Evolutionary conservation across 2,888 invertebrate genomes (phyloP).

Genomic region (Acanthopleura granulata): DNA sequence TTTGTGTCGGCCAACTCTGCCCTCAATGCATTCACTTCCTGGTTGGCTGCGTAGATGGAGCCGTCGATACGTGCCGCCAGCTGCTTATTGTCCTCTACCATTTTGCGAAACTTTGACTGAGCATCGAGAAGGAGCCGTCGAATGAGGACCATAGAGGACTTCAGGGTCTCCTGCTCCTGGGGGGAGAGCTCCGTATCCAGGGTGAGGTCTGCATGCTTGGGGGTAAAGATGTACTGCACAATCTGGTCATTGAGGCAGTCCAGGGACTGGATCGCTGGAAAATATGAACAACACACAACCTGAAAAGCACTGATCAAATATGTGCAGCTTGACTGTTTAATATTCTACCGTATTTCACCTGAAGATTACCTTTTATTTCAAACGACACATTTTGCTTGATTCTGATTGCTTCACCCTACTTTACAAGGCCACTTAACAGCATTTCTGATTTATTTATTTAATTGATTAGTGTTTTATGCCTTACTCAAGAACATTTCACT

Average conservation of each 20-base stretch:
- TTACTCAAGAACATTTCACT: no score
- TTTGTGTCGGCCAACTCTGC: slow-evolving; percentile 74
- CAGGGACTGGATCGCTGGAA: slow-evolving; percentile 71
- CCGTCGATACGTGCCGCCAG: slow-evolving; percentile 71
- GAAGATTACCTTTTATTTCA: no score
- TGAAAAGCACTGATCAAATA: no score
- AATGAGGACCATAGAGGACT: slow-evolving; percentile 88
- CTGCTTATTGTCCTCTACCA: slow-evolving; percentile 86
- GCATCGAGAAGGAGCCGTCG: slow-evolving; percentile 88
- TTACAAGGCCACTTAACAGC: no score
- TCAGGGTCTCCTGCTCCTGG: slow-evolving; percentile 74
- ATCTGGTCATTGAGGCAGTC: slow-evolving; percentile 71
- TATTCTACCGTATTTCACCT: no score
- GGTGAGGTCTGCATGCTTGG: slow-evolving; percentile 47
- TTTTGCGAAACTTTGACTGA: slow-evolving; percentile 85
- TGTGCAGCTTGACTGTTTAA: no score
- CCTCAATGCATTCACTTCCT: slow-evolving; percentile 75
- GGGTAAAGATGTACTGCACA: slow-evolving; percentile 69
- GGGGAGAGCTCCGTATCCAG: slow-evolving; percentile 49
- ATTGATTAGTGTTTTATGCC: no score
- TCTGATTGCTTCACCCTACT: no score
- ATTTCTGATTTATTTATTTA: no score
- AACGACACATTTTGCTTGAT: no score
- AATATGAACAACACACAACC: background rate
- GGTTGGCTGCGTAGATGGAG: slow-evolving; percentile 61